Evolutionary conservation across 2,888 invertebrate genomes (phyloP), one percentile per base, ranked within the genome.

Genomic region (Monoplex corrugatus): DNA sequence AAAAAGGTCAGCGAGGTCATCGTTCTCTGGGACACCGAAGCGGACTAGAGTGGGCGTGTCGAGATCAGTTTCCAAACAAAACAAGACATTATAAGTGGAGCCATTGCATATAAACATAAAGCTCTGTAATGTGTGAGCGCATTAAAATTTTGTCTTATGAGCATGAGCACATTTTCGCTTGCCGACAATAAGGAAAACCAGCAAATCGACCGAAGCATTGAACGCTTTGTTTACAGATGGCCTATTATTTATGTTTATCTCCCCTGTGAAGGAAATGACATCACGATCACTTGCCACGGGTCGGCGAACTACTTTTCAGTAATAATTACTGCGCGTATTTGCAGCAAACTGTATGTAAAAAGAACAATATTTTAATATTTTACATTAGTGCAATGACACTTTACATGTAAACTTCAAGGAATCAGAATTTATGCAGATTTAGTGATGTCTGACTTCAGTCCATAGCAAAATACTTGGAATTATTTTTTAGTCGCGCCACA

Each of bases 271-370:
- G 90, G 90, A 90, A 86, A 86, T 93, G 93, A 93, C 92, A 92
- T 93, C 92, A 92, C 90, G 87, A 90, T 91, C 92, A 92, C 92
- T 91, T 92, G 93, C 92, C 92, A 92, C 92, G 92, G 92, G 75
- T 88, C 88, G 82, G 38, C 84, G 90, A 78, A 90, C 90, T 90
- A 89, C 63, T 90, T 90, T 90, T 87, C 57, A 63, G 68, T 45
- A 28, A 38, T 80, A 84, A 87, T 89, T 89, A 80, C 83, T 88
- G 88, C 89, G 87, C 88, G n/a, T 35, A 68, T 40, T 2, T 23
- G n/a, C 44, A 45, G 19, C 38, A 40, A 28, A 44, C 63, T 13
- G 43, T 82, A 63, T 83, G 35, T 35, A 6, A 3, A 57, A n/a
- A n/a, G n/a, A n/a, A n/a, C n/a, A n/a, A n/a, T n/a, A n/a, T n/a